Percentiles rank a stretch among this genome's conserved stretches.
These are phyloP conservation scores for Ispidina picta DNA, from an alignment of 2,797 vertebrate genomes.

Conservation along the genomic window DNA sequence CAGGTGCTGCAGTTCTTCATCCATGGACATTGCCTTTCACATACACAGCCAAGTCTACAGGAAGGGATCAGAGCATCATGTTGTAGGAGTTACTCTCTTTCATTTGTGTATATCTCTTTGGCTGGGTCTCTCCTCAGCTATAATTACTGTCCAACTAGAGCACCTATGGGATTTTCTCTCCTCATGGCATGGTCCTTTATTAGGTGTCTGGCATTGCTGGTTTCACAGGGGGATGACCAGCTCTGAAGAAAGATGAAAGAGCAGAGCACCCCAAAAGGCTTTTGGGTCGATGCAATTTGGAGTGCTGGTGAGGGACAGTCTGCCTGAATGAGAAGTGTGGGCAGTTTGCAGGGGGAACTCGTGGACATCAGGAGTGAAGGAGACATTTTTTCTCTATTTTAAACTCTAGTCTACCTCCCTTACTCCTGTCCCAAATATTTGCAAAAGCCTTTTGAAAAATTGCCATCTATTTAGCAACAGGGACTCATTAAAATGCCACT, in stretches of 20 bases:
- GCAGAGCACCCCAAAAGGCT: not conserved
- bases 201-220: not conserved
- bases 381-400: not conserved
- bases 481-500: not conserved
- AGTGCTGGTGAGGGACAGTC: not conserved
- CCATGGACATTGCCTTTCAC: accelerated
- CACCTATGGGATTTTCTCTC: not conserved
- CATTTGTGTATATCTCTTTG: not conserved
- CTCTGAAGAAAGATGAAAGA: not conserved
- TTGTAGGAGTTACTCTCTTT: not conserved
- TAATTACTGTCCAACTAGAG: not conserved
- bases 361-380: accelerated
- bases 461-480: not conserved
- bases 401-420: not conserved
- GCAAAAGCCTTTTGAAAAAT: not conserved
- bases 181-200: not conserved
- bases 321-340: not conserved
- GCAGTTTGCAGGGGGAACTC: not conserved
- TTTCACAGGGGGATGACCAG: not conserved
- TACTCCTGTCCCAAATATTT: not conserved
- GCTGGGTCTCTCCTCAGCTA: not conserved
- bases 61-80: not conserved
- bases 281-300: accelerated
- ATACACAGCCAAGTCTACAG: not conserved
- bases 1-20: not conserved